These are phyloP conservation scores for Olivierus martensii DNA, from an alignment of 1,140 invertebrate species.

Conservation along the genomic window DNA sequence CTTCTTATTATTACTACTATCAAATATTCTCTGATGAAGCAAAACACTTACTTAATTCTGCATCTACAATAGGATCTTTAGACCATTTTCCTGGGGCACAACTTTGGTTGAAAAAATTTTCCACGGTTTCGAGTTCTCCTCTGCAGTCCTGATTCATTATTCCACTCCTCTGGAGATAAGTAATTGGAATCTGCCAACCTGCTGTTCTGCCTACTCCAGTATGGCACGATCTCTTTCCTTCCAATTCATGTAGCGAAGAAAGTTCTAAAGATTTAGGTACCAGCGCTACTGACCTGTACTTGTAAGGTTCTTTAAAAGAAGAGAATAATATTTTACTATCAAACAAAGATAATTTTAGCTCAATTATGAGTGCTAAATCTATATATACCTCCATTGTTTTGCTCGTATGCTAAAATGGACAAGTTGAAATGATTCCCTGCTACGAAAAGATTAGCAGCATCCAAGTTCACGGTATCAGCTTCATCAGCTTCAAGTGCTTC, in stretches of 20 bases:
- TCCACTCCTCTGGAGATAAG: slow-evolving; percentile 47
- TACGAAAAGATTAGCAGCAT: slow-evolving; percentile 71
- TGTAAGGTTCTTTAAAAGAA: slow-evolving; percentile 42
- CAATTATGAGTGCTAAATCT: neutral
- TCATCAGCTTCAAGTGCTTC: slow-evolving; percentile 50
- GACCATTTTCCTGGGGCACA: slow-evolving; percentile 68
- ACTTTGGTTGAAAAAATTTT: slow-evolving; percentile 58
- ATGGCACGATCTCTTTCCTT: slow-evolving; percentile 59
- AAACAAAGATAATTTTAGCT: neutral
- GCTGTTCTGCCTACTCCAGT: slow-evolving; percentile 62
- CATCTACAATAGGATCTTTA: slow-evolving; percentile 48
- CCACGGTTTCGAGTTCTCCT: slow-evolving; percentile 49
- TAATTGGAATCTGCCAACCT: slow-evolving; percentile 48
- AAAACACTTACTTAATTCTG: slow-evolving; percentile 50
- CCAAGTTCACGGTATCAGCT: slow-evolving; percentile 62
- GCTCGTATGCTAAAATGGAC: slow-evolving; percentile 13
- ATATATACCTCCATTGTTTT: slow-evolving; percentile 14
- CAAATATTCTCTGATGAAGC: too few relatives aligned
- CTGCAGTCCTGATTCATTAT: slow-evolving; percentile 49
- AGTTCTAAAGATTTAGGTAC: slow-evolving; percentile 52
- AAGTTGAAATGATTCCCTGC: slow-evolving; percentile 33
- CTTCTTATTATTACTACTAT: too few relatives aligned
- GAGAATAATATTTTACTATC: neutral
- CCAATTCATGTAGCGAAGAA: slow-evolving; percentile 44
- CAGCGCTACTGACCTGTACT: slow-evolving; percentile 61